phyloP scores from a whole-genome alignment of 2,888 invertebrate species.

The Idaea biselata region DNA sequence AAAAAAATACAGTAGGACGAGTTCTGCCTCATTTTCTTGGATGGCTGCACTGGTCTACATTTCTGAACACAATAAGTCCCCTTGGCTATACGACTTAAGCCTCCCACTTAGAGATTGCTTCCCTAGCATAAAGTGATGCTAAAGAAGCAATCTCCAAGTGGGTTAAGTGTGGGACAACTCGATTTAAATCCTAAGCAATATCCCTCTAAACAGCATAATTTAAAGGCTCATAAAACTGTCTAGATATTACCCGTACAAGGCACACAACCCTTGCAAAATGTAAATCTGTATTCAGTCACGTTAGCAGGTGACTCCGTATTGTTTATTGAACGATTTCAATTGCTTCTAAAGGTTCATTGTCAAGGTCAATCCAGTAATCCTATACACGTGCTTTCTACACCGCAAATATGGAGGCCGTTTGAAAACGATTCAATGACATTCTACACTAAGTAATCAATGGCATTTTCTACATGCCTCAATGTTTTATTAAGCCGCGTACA shows the following conservation, averaged over 20 bases:
- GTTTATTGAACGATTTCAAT: conserved; percentile 14
- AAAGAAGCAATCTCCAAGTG: no score
- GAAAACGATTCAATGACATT: not conserved
- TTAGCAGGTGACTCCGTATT: conserved; percentile 19
- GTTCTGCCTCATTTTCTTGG: no score
- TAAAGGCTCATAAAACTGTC: conserved; percentile 14
- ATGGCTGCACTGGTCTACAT: no score
- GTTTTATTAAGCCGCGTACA: not conserved
- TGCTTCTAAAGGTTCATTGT: conserved; percentile 2
- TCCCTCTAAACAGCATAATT: no score
- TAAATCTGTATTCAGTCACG: conserved; percentile 14
- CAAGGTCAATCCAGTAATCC: conserved; percentile 3
- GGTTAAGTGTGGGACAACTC: no score
- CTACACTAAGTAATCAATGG: not conserved
- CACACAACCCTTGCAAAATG: conserved; percentile 30
- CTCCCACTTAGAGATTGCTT: no score
- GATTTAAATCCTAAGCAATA: no score
- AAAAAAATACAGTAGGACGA: no score
- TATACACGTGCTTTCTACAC: not conserved
- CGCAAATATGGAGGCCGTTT: not conserved
- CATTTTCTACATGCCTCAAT: not conserved
- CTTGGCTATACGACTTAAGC: no score
- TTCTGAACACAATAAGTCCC: no score
- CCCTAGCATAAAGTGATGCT: no score
- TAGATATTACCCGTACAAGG: conserved; percentile 37